phyloP scores from a whole-genome alignment of 2,113 vertebrate genomes.

The Ariopsis seemanni region DNA sequence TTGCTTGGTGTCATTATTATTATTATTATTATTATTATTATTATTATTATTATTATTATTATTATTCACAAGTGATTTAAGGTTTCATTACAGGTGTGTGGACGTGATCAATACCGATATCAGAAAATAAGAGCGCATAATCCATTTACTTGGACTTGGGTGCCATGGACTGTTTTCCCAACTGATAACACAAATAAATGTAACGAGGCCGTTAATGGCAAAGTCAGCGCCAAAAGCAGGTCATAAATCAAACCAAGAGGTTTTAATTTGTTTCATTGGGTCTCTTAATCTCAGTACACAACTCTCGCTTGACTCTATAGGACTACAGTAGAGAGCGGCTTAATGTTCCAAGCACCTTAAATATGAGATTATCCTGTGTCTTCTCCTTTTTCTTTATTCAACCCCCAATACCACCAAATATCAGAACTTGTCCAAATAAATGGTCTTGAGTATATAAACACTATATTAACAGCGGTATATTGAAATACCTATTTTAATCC shows the following conservation, averaged over 20 bases:
- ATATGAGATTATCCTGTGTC: neutral
- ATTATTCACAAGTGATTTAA: neutral
- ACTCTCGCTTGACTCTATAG: conserved; percentile 6
- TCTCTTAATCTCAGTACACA: conserved; percentile 44
- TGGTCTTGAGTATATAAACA: neutral
- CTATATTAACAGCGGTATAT: conserved; percentile 14
- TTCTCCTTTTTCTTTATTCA: neutral
- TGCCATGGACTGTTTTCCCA: conserved; percentile 20
- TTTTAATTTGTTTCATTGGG: conserved; percentile 54
- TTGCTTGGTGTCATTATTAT: neutral
- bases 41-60: too few species aligned
- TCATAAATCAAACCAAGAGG: conserved; percentile 56
- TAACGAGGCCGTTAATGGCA: conserved; percentile 45
- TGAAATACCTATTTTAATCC: neutral
- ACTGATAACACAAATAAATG: conserved; percentile 54
- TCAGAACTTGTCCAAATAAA: conserved; percentile 15
- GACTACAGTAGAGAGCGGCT: neutral
- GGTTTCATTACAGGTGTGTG: conserved; percentile 3
- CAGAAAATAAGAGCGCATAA: conserved; percentile 15
- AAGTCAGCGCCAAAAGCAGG: conserved; percentile 50
- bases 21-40: neutral
- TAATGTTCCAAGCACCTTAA: neutral
- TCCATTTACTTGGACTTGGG: conserved; percentile 22
- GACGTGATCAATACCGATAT: conserved; percentile 13
- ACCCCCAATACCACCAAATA: neutral